phyloP scores from a whole-genome alignment of 1,140 invertebrate genomes.

The Drosophila parabipectinata region DNA sequence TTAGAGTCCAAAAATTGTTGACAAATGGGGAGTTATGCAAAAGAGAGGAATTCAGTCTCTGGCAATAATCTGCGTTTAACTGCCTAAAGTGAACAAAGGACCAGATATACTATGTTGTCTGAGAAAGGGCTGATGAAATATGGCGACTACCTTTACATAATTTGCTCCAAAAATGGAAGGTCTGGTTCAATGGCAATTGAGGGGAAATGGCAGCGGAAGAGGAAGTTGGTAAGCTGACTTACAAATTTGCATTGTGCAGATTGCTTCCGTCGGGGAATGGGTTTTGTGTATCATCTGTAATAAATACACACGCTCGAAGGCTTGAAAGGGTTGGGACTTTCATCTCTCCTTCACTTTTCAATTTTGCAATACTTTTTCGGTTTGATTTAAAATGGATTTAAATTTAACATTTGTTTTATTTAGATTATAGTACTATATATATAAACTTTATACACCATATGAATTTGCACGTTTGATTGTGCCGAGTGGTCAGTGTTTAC shows the following conservation, averaged over 20 bases:
- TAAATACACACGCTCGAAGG: conserved; percentile 9
- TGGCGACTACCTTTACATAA: conserved; percentile 30
- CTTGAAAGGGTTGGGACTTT: not conserved
- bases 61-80: conserved; percentile 11
- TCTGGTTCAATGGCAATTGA: not conserved
- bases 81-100: conserved; percentile 1
- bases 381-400: not conserved
- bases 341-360: not conserved
- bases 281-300: conserved; percentile 33
- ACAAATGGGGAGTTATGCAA: conserved; percentile 14
- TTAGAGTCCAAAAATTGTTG: conserved; percentile 29
- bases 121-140: conserved; percentile 25
- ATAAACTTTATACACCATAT: not conserved
- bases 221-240: conserved; percentile 41
- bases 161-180: conserved; percentile 8
- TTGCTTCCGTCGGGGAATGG: conserved; percentile 55
- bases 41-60: conserved; percentile 11
- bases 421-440: not conserved
- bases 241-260: conserved; percentile 68
- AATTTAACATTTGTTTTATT: not conserved
- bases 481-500: not conserved
- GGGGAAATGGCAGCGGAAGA: conserved; percentile 33
- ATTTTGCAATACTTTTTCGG: not conserved
- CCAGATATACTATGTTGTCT: not conserved
- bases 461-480: not conserved